Base-by-base conservation (phyloP, 2,113 vertebrate species). In the Trogon surrucura region DNA sequence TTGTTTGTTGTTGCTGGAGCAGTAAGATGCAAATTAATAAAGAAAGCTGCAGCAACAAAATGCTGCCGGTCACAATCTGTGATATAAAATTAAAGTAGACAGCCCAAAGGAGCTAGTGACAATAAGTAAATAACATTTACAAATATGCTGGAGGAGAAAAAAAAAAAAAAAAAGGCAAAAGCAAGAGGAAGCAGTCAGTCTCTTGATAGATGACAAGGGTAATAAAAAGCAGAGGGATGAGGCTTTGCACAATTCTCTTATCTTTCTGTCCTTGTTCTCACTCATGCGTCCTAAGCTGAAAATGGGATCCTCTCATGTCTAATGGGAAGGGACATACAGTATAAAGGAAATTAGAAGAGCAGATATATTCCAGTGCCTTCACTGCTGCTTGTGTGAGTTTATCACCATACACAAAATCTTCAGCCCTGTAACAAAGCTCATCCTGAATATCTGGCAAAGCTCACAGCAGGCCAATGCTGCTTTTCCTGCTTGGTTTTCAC, bases 51-150 rank as follows among this genome's bases (percentile, higher is more conserved):
- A 84, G 57, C 66, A 91, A 84, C 82, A 86, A 84, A 96, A 93
- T 21, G 65, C 95, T 97, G 88, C 95, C 1, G 69, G 88, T 97
- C 95, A 97, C 93, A 95, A 93, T 95, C 93, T 96, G 80, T 81
- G 80, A 27, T 92, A 60, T 53, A 91, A 96, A 95, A 97, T 96
- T 96, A 96, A 96, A 96, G 88, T 48, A 93, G 96, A 90, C 90
- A 95, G 92, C 96, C 90, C 5, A 30, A 95, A 96, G 95, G 93
- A 92, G 69, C 72, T 95, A 74, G 75, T 91, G 88, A 94, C 95
- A 96, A 91, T 95, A 96, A 94, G 85, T 96, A 94, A 96, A 96
- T 97, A 96, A 95, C 80, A 81, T 96, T 96, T 97, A 96, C 91
- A 97, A 93, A 96, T 95, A 93, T 81, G 80, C 85, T 97, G 88